Percentiles rank a stretch among this genome's conserved stretches.
Conservation (phyloP, 2,113 vertebrate genomes). For the Callospermophilus lateralis region DNA sequence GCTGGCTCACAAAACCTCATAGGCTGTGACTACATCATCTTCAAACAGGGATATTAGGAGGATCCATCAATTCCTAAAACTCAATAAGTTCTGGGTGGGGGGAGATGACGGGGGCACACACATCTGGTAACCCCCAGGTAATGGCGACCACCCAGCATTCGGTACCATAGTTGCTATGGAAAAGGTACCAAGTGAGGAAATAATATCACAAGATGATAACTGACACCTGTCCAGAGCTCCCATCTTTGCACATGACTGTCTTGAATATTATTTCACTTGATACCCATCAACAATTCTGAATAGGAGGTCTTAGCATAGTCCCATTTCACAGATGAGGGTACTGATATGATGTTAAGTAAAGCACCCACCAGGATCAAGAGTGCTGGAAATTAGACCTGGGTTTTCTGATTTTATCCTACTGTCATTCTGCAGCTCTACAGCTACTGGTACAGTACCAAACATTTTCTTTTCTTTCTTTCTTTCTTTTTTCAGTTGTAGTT, state of each 20-base stretch:
- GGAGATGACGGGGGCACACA: not conserved
- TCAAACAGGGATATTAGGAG: constrained; percentile 58
- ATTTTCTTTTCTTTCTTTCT: too few relatives aligned
- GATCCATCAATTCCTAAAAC: constrained; percentile 52
- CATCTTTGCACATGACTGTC: not conserved
- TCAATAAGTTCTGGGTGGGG: not conserved
- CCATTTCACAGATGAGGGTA: not conserved
- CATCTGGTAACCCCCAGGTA: not conserved
- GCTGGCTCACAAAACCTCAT: constrained; percentile 79
- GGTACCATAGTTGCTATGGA: not conserved
- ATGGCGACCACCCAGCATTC: not conserved
- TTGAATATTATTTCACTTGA: not conserved
- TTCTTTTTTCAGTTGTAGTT: too few relatives aligned
- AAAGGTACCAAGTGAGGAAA: not conserved
- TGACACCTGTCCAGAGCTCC: not conserved
- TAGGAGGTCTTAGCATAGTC: not conserved
- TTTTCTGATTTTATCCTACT: not conserved
- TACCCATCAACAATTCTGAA: not conserved
- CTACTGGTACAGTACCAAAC: not conserved
- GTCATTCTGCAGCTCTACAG: not conserved
- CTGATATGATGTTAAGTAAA: not conserved
- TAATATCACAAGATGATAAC: not conserved
- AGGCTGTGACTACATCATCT: constrained; percentile 77
- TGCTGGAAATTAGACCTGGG: not conserved
- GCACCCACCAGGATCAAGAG: not conserved